phyloP scores from a whole-genome alignment of 2,113 vertebrate species.

The Labeo rohita region DNA sequence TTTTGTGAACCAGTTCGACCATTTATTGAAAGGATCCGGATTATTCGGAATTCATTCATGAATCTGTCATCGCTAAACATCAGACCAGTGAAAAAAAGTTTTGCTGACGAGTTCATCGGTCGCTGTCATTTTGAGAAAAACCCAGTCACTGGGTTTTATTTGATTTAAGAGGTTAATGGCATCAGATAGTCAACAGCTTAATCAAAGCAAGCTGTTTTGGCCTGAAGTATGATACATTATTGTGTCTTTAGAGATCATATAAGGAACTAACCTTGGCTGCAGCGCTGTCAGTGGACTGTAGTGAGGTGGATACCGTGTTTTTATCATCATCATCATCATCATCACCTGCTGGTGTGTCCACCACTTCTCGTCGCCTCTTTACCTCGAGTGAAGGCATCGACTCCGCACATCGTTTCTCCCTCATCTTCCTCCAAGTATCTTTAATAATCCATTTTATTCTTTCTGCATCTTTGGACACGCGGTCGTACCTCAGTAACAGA shows the following conservation, averaged over 20 bases:
- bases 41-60: no score
- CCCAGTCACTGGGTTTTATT: no score
- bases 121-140: no score
- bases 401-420: conserved; percentile 13
- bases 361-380: conserved; percentile 1
- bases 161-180: no score
- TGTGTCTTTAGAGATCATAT: background rate
- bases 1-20: no score
- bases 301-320: background rate
- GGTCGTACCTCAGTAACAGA: conserved; percentile 5
- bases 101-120: no score
- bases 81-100: no score
- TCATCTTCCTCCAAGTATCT: conserved; percentile 21
- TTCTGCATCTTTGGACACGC: conserved; percentile 7
- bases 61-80: no score
- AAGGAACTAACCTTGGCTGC: background rate
- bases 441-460: background rate
- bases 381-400: background rate
- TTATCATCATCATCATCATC: background rate
- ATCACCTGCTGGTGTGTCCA: background rate
- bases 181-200: no score
- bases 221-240: background rate
- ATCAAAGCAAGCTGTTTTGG: background rate
- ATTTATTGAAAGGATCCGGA: no score
- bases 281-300: background rate